These are phyloP conservation scores for Coregonus ussuriensis DNA, from an alignment of 2,797 vertebrate species.

Conservation along the genomic window DNA sequence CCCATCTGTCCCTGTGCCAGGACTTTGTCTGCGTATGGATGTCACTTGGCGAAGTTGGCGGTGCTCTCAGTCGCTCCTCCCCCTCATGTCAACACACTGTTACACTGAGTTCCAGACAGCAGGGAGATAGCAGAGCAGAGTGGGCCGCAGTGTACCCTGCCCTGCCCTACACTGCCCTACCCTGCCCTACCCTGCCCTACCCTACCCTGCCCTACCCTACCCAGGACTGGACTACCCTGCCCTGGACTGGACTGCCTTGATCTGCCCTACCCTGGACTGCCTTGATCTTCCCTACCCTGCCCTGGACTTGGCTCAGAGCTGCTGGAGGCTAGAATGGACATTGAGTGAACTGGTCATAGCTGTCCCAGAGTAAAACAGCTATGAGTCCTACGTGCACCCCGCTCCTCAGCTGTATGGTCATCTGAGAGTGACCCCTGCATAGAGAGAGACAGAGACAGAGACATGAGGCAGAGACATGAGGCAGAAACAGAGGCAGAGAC, in stretches of 20 bases:
- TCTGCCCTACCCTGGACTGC: too few relatives aligned
- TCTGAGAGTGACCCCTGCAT: not conserved
- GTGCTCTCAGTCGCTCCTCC: not conserved
- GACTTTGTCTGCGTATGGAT: not conserved
- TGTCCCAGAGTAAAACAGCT: constrained; percentile 7
- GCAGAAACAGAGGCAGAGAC: too few relatives aligned
- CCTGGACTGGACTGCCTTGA: too few relatives aligned
- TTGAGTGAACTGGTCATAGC: not conserved
- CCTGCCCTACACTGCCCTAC: not conserved
- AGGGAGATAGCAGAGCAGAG: not conserved
- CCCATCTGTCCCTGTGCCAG: not conserved
- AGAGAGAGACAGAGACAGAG: too few relatives aligned
- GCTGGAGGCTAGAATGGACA: not conserved
- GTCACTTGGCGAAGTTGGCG: constrained; percentile 16
- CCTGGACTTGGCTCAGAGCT: too few relatives aligned
- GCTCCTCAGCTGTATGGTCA: not conserved
- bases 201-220: too few relatives aligned
- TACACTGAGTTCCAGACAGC: not conserved
- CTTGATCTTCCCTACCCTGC: too few relatives aligned
- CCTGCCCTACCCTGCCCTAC: too few relatives aligned
- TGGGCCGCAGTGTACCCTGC: not conserved
- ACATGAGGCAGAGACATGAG: too few relatives aligned
- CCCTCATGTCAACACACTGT: constrained; percentile 12
- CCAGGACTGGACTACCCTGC: too few relatives aligned
- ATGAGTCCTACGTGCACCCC: not conserved